Evolutionary conservation across 2,888 invertebrate genomes (phyloP), one percentile per base, ranked within the genome.

Genomic region (Cephus nigrinus): DNA sequence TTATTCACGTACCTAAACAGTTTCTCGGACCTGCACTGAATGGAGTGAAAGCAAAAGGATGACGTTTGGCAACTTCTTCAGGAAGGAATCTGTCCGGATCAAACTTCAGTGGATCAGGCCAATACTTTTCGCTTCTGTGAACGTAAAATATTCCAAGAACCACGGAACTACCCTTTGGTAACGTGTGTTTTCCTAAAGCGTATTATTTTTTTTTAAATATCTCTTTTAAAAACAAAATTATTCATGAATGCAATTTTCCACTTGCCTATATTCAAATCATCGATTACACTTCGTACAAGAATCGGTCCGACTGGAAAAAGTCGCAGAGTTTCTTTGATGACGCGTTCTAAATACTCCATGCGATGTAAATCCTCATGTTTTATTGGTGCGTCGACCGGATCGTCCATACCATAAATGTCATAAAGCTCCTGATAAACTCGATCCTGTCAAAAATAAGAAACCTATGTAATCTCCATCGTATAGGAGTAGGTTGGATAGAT

Each of bases 261-360:
- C 92, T 90, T 88, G 93, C 94, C 92, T 40, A 94, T 90, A 83
- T 93, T 90, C 1, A 93, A 84, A 83, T 93, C 93, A 69, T 92
- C 92, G 1, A 90, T 87, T 0, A 93, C 90, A 78, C 91, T 86
- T 77, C 94, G 90, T 0, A 91, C 93, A 73, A 94, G 91, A 36
- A 93, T 86, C 2, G 93, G 93, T 1, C 92, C 94, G 1, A 93
- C 92, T 0, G 94, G 93, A 84, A 93, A 94, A 11, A 94, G 82
- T 69, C 94, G 90, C 90, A 94, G 91, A 0, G 93, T 92, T 87
- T 94, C 94, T 84, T 94, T 94, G 31, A 94, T 92, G 0, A 94
- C 93, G 82, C 93, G 89, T 83, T 94, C 94, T 78, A 93, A 84
- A 83, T 93, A 93, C 69, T 93, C 92, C 92, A 94, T 92, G 81